Percentiles rank a stretch among this genome's conserved stretches.
These are phyloP conservation scores for Eupithecia dodoneata DNA, from an alignment of 2,888 invertebrate genomes.

Conservation along the genomic window DNA sequence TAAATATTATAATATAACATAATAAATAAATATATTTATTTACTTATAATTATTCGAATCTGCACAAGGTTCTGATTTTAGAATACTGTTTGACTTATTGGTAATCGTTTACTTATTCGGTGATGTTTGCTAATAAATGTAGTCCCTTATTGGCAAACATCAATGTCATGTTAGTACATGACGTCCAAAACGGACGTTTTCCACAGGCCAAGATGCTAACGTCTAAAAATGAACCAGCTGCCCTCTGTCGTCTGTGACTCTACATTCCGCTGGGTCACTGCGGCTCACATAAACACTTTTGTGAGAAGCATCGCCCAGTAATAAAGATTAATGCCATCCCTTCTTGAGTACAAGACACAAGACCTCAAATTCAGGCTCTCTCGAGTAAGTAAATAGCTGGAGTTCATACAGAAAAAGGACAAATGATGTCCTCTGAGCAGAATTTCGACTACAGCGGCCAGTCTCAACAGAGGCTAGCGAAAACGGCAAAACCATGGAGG, in stretches of 20 bases:
- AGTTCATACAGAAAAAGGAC: not conserved
- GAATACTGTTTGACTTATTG: too few species aligned
- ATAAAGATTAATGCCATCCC: slow-evolving; percentile 72
- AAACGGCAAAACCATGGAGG: not conserved
- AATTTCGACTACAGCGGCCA: too few species aligned
- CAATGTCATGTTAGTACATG: too few species aligned
- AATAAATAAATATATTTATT: too few species aligned
- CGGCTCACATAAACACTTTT: slow-evolving; percentile 63
- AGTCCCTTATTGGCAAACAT: too few species aligned
- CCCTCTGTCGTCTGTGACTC: slow-evolving; percentile 15
- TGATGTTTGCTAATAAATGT: not conserved
- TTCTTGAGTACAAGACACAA: slow-evolving; percentile 16
- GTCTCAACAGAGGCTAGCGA: too few species aligned
- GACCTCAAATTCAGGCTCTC: not conserved
- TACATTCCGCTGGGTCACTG: slow-evolving; percentile 62
- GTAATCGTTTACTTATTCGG: not conserved
- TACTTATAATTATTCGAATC: too few species aligned
- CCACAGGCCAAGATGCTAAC: not conserved
- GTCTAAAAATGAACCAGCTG: not conserved
- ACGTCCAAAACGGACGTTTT: not conserved
- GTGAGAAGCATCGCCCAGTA: slow-evolving; percentile 57
- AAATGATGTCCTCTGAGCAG: too few species aligned
- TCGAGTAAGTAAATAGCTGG: not conserved
- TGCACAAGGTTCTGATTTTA: too few species aligned
- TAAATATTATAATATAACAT: too few species aligned